A percentile compares a stretch with the other conserved stretches of the same genome.
Evolutionary conservation across 1,140 invertebrate genomes (phyloP).

Genomic region (Eumaeus atala): DNA sequence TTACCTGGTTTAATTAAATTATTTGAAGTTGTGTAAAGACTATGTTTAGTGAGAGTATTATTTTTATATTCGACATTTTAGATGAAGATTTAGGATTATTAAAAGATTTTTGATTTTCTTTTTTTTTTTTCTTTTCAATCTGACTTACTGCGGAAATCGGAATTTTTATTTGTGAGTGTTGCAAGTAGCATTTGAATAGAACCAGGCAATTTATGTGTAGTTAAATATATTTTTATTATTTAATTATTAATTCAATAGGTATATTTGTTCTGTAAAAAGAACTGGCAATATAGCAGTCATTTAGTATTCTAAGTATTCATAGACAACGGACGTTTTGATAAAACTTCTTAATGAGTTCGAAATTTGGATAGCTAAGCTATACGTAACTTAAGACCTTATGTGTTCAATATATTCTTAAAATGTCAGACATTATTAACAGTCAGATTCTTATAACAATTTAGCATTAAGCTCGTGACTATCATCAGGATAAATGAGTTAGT

Average conservation of each 20-base stretch:
- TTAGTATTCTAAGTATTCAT: too few relatives aligned
- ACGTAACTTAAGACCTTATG: not conserved
- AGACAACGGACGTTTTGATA: too few relatives aligned
- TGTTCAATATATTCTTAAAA: constrained; percentile 11
- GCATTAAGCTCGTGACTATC: constrained; percentile 13
- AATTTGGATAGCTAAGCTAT: not conserved
- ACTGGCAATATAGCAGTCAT: too few relatives aligned
- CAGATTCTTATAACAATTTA: constrained; percentile 13
- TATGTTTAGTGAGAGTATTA: constrained; percentile 5
- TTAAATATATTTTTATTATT: not conserved
- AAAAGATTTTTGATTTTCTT: too few relatives aligned
- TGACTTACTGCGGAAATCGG: not conserved
- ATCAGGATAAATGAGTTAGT: constrained; percentile 12
- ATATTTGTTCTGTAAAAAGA: too few relatives aligned
- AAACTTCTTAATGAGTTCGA: too few relatives aligned
- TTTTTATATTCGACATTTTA: constrained; percentile 6
- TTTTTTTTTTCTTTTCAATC: too few relatives aligned
- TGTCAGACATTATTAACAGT: constrained; percentile 7
- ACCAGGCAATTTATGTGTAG: not conserved
- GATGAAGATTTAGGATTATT: not conserved
- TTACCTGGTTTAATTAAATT: constrained; percentile 6
- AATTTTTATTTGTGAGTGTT: not conserved
- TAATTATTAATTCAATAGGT: not conserved
- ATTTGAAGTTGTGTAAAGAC: not conserved
- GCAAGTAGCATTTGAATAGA: not conserved